These are phyloP conservation scores for Nycteola revayana DNA, from an alignment of 2,888 invertebrate species.

Conservation along the genomic window DNA sequence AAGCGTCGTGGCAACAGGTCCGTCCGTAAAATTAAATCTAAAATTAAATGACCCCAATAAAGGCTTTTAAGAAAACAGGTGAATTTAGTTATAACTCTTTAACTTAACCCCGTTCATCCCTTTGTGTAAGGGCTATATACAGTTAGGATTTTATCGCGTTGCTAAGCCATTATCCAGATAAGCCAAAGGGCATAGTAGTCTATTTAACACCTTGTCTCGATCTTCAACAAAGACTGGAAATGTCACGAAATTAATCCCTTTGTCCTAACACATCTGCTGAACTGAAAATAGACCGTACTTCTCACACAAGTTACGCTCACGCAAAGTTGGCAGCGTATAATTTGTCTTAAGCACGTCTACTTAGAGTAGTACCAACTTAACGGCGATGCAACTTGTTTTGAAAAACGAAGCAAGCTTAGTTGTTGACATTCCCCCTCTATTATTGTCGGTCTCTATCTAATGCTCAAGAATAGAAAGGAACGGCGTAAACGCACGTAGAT, in stretches of 20 bases:
- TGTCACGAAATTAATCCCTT: slow-evolving; percentile 40
- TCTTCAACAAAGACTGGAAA: slow-evolving; percentile 25
- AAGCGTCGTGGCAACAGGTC: no score
- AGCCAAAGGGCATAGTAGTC: slow-evolving; percentile 1
- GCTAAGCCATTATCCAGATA: background rate
- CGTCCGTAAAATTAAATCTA: no score
- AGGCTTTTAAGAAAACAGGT: no score
- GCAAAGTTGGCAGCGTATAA: no score
- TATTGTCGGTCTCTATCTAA: slow-evolving; percentile 21
- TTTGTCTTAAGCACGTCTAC: no score
- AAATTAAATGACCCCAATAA: no score
- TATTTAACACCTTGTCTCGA: slow-evolving; percentile 16
- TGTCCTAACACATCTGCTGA: slow-evolving; percentile 42
- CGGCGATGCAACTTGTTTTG: slow-evolving; percentile 7
- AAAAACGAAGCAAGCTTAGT: slow-evolving; percentile 20
- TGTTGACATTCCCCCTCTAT: slow-evolving; percentile 45
- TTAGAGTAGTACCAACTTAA: background rate
- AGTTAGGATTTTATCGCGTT: no score
- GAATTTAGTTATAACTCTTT: no score
- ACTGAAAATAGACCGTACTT: slow-evolving; percentile 34
- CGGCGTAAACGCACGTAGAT: slow-evolving; percentile 28
- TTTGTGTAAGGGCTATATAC: no score
- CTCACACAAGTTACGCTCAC: no score
- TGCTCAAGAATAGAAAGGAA: slow-evolving; percentile 19
- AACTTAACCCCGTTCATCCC: no score